Base-by-base conservation (phyloP, 92 coral and sea anemone genomes). In the Parazoanthus atlanticus region DNA sequence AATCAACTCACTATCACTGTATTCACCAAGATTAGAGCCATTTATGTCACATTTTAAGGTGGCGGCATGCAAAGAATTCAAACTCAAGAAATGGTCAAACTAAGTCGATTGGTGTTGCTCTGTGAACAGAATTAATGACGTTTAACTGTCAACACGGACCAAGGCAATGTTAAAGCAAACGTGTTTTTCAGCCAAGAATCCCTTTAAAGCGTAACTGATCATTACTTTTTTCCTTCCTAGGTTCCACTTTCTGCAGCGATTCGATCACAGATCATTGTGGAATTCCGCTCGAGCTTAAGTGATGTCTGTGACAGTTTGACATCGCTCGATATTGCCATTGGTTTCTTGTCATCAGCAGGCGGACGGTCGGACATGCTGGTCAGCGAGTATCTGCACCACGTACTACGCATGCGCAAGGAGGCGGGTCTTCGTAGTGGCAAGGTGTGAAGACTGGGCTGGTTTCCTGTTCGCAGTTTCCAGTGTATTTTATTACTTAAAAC, bases 301-400 rank as follows among this genome's bases (percentile, higher is more conserved):
- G 96, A 92, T 76, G 83, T 95, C 58, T 95, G 98, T 92, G 98
- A 93, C 84, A 94, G 90, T 88, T 75, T 93, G 33, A 88, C 86
- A 2, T 93, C 98, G 40, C 89, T 95, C 23, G 96, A 95, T 36
- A 90, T 95, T 65, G 98, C 98, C 72, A 90, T 95, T 77, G 95
- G 98, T 46, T 95, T 95, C 74, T 83, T 95, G 66, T 91, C 94
- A 1, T 92, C 98, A 36, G 91, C 96, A 66, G 95, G 98, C 3
- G 98, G 98, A 56, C 77, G 54, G 10, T 88, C 93, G 6, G 91
- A 90, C 23, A 93, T 89, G 96, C 89, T 91, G 49, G 78, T 95
- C 32, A 86, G 86, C 70, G 86, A 95, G 28, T 95, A 95, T 65
- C 92, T 95, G 8, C 94, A 88, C 38, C 43, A 49, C 5, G 91